Percentiles rank a stretch among this genome's conserved stretches.
Evolutionary conservation across 2,888 invertebrate species (phyloP).

Genomic region (Zele albiditarsus): DNA sequence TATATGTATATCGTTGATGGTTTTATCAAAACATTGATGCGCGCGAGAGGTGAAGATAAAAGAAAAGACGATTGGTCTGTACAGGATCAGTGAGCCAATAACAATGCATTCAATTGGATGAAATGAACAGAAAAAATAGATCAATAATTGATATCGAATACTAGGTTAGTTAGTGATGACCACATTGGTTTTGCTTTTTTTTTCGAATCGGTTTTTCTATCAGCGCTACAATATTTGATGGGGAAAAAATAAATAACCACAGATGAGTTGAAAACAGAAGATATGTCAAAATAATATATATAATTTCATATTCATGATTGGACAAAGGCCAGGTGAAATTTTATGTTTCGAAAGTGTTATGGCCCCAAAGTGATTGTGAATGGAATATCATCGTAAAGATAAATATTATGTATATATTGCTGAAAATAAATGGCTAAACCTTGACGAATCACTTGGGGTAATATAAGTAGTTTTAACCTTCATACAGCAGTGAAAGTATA

Average conservation of each 20-base stretch:
- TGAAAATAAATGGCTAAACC: background rate
- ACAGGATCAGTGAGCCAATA: background rate
- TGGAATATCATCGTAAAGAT: background rate
- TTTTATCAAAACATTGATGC: no score
- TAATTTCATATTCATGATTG: no score
- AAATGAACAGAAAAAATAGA: background rate
- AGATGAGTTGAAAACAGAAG: no score
- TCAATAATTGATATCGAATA: background rate
- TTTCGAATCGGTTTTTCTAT: no score
- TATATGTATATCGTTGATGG: no score
- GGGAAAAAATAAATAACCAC: background rate
- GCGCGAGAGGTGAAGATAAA: no score
- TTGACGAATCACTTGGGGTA: background rate
- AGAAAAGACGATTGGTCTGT: background rate
- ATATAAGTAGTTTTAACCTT: slow-evolving; percentile 4
- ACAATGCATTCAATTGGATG: background rate
- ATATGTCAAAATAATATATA: no score
- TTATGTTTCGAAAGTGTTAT: background rate
- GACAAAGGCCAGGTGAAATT: background rate
- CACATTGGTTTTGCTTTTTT: no score
- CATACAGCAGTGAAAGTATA: slow-evolving; percentile 33
- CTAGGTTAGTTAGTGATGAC: no score
- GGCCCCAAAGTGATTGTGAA: background rate
- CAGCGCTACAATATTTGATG: no score
- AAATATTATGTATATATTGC: background rate